Conservation (phyloP, 1,140 invertebrate species). For the Heliconius melpomene region DNA sequence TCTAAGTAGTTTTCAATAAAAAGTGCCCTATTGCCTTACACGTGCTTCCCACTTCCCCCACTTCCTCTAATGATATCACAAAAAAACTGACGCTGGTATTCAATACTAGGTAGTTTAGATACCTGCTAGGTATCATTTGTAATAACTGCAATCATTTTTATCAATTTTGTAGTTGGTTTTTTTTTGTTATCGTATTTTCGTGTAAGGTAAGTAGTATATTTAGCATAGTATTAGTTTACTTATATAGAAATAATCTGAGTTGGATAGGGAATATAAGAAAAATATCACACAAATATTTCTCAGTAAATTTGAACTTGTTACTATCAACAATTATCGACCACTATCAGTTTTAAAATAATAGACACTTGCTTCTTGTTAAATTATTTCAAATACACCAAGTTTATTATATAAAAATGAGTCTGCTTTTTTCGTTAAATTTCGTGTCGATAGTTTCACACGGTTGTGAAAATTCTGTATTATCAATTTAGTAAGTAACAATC, state of each 20-base stretch:
- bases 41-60: background rate
- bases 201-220: too few relatives aligned
- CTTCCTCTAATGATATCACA: background rate
- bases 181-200: too few relatives aligned
- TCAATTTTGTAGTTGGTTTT: too few relatives aligned
- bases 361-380: too few relatives aligned
- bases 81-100: background rate
- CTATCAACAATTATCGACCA: too few relatives aligned
- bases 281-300: too few relatives aligned
- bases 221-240: too few relatives aligned
- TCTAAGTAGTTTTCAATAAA: background rate
- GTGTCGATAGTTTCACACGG: background rate
- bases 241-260: too few relatives aligned
- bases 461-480: constrained; percentile 1
- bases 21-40: background rate
- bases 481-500: background rate
- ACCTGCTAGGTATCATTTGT: background rate
- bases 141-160: background rate
- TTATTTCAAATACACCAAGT: background rate
- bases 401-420: background rate
- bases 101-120: background rate
- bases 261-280: too few relatives aligned
- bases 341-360: too few relatives aligned
- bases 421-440: background rate
- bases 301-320: too few relatives aligned